phyloP scores from a whole-genome alignment of 2,113 vertebrate species.

The Calyptomena viridis region DNA sequence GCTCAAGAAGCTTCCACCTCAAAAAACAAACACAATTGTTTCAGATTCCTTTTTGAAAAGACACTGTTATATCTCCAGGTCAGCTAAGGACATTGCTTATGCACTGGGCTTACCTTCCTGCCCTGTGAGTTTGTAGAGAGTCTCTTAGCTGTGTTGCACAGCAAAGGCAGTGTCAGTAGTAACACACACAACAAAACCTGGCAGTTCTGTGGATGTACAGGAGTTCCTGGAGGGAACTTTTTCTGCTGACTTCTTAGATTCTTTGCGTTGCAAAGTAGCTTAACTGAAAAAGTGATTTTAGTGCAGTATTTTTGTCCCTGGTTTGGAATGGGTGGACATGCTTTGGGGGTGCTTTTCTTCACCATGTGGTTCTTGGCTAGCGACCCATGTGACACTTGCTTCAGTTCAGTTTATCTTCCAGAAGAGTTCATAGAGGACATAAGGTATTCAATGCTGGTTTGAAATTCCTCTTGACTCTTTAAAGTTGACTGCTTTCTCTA shows the following conservation, averaged over 20 bases:
- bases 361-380: not conserved
- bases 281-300: not conserved
- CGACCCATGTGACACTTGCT: not conserved
- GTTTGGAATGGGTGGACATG: not conserved
- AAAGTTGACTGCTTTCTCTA: constrained; percentile 55
- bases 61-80: not conserved
- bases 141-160: not conserved
- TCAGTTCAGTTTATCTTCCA: constrained; percentile 2
- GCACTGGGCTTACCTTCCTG: not conserved
- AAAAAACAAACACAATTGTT: not conserved
- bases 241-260: not conserved
- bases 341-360: not conserved
- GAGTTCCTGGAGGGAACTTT: not conserved
- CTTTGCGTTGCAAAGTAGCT: not conserved
- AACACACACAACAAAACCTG: not conserved
- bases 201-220: not conserved
- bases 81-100: not conserved
- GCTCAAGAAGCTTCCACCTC: not conserved
- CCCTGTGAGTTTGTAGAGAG: not conserved
- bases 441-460: constrained; percentile 27
- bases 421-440: not conserved
- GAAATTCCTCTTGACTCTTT: constrained; percentile 46
- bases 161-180: not conserved
- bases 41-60: not conserved
- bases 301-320: not conserved